Evolutionary conservation across 2,113 vertebrate species (phyloP), one percentile per base, ranked within the genome.

Genomic region (Epinephelus cyanopodus): DNA sequence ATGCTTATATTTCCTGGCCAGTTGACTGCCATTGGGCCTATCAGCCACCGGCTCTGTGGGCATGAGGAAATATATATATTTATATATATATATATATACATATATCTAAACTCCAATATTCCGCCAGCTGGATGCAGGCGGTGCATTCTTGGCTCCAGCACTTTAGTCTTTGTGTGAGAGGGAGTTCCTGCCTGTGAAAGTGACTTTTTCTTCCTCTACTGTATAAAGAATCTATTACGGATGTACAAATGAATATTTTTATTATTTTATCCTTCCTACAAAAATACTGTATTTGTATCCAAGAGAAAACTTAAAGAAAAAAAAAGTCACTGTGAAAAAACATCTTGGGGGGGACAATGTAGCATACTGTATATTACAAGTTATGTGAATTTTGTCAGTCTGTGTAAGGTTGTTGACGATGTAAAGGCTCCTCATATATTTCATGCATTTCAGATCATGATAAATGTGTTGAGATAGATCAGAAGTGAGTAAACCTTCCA

Each of bases 91-190:
- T 27, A 27, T 27, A 27, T 27, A 27, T 27, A 27, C 3, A 27
- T 66, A 74, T 66, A 83, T 63, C 63, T 68, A 61, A 48, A 82
- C 74, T 86, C 69, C 60, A 56, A 14, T 66, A 80, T 81, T 76
- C 66, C 74, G 74, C 87, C 83, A 86, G 74, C 75, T 77, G 85
- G 71, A 89, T 87, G 87, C 88, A 89, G 74, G 79, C 27, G 3
- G 12, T 84, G 83, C 86, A 80, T 92, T 85, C 81, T 73, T 58
- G 89, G 87, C 87, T 93, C 63, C 74, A 83, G 92, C 93, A 93
- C 91, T 94, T 93, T 93, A 93, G 88, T 93, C 90, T 90, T 89
- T 91, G 88, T 93, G 86, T 88, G 91, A 90, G 85, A 88, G 73
- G 75, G 74, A 88, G 85, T 91, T 93, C 56, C 77, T 90, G 92